Evolutionary conservation across 2,797 vertebrate genomes (phyloP).

Genomic region (Scarus forsteni): DNA sequence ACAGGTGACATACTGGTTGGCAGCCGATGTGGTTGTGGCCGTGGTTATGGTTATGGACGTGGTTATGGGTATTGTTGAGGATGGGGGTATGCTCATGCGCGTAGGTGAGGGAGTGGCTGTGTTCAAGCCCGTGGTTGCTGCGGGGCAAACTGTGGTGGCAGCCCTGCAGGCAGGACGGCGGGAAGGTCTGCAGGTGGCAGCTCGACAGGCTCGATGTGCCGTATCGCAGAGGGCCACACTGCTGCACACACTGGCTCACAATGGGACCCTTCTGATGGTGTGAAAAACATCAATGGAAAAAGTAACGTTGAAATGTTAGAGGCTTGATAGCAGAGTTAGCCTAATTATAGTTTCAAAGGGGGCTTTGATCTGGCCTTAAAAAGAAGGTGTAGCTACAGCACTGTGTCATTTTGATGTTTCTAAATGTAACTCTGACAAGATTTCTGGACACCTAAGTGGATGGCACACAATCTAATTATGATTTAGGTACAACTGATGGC

Average conservation of each 20-base stretch:
- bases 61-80: slow-evolving; percentile 72
- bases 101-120: slow-evolving; percentile 53
- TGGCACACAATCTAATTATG: slow-evolving; percentile 41
- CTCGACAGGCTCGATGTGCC: slow-evolving; percentile 63
- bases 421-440: slow-evolving; percentile 35
- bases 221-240: slow-evolving; percentile 68
- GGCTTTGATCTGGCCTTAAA: slow-evolving; percentile 29
- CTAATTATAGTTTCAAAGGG: slow-evolving; percentile 24
- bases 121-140: slow-evolving; percentile 59
- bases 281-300: slow-evolving; percentile 41
- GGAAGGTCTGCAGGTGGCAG: slow-evolving; percentile 58
- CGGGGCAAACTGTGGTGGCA: slow-evolving; percentile 68
- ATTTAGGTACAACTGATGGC: slow-evolving; percentile 35
- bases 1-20: slow-evolving; percentile 72
- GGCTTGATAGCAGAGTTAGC: slow-evolving; percentile 5
- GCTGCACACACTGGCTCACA: slow-evolving; percentile 67
- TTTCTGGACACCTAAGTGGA: slow-evolving; percentile 39
- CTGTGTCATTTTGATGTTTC: slow-evolving; percentile 32
- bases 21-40: slow-evolving; percentile 61
- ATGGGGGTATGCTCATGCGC: slow-evolving; percentile 61
- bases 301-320: slow-evolving; percentile 52
- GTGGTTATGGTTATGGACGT: slow-evolving; percentile 62
- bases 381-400: slow-evolving; percentile 25
- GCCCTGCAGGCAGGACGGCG: slow-evolving; percentile 66
- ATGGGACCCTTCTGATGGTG: slow-evolving; percentile 76